Evolutionary conservation across 2,888 invertebrate genomes (phyloP), one percentile per base, ranked within the genome.

Genomic region (Beris morrisii): DNA sequence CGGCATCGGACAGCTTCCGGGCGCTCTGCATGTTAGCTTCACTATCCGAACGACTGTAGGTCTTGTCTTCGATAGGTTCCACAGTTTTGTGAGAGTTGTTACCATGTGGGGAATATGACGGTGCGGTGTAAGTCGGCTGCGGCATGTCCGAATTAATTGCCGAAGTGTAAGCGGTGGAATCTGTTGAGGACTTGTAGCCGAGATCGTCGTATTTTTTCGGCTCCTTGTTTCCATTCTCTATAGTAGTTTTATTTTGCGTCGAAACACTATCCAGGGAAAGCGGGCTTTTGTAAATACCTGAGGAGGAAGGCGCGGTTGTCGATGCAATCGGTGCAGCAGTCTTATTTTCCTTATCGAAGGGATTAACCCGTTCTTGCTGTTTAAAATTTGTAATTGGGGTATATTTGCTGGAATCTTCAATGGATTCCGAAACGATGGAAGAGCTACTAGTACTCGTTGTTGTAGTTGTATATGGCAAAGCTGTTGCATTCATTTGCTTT

Each of bases 341-440:
- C 53, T 64, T 56, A n/a, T 61, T 70, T 56, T 68, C 78, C 73
- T 81, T 81, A 69, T 80, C 80, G 46, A 81, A 81, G 48, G 81
- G 81, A 73, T 81, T 81, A 4, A 79, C 76, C 22, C 81, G 75
- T 67, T 81, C 81, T 69, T 79, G 79, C 43, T 79, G 76, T 68
- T 79, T 78, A 70, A 79, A 80, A 67, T 78, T 80, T 68, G 79
- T 79, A 7, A 79, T 78, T 65, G 79, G 79, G 66, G 74, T 75
- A 66, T 79, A 79, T 65, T 65, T 66, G 53, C n/a, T 55, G 31
- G 15, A 30, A n/a, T 54, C 22, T 11, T 38, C 48, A 15, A 56
- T 54, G 9, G 52, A 30, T 43, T 50, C 48, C n/a, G 63, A 63
- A 57, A 38, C 32, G 50, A 7, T 32, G 67, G 15, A 32, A 64